phyloP scores from a whole-genome alignment of 2,888 invertebrate genomes.

The Corythucha ciliata region DNA sequence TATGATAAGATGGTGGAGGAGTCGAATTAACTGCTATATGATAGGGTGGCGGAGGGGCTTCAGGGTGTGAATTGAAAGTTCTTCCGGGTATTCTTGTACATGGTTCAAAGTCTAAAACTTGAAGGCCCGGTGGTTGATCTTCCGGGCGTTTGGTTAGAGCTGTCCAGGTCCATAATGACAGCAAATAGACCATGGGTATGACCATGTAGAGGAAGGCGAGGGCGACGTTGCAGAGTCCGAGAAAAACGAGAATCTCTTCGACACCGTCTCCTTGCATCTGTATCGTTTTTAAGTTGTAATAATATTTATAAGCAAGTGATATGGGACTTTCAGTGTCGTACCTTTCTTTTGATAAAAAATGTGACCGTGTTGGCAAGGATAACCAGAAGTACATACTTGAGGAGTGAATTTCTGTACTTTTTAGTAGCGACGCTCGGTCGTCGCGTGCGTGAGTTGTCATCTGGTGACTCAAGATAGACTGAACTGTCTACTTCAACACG shows the following conservation, averaged over 20 bases:
- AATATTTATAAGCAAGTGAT: background rate
- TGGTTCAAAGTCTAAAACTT: too few relatives aligned
- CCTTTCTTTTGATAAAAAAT: slow-evolving; percentile 20
- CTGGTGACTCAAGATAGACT: slow-evolving; percentile 39
- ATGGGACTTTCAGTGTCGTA: background rate
- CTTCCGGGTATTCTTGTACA: too few relatives aligned
- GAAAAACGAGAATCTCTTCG: slow-evolving; percentile 17
- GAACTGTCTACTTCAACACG: slow-evolving; percentile 43
- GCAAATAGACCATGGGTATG: slow-evolving; percentile 10
- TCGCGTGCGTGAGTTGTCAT: too few relatives aligned
- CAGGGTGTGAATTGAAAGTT: slow-evolving; percentile 35
- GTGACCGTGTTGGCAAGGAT: slow-evolving; percentile 14
- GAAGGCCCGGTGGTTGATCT: slow-evolving; percentile 35
- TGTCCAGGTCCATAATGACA: slow-evolving; percentile 2
- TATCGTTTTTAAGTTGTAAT: background rate
- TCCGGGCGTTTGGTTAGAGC: slow-evolving; percentile 25
- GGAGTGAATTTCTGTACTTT: background rate
- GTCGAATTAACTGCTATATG: slow-evolving; percentile 61
- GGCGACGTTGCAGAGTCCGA: slow-evolving; percentile 15
- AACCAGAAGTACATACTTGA: slow-evolving; percentile 18
- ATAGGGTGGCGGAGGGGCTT: slow-evolving; percentile 64
- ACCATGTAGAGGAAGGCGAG: slow-evolving; percentile 15
- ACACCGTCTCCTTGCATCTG: slow-evolving; percentile 9
- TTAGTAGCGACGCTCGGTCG: too few relatives aligned
- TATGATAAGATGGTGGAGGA: slow-evolving; percentile 56